Evolutionary conservation across 2,113 vertebrate species (phyloP).

Genomic region (Grallaria varia): DNA sequence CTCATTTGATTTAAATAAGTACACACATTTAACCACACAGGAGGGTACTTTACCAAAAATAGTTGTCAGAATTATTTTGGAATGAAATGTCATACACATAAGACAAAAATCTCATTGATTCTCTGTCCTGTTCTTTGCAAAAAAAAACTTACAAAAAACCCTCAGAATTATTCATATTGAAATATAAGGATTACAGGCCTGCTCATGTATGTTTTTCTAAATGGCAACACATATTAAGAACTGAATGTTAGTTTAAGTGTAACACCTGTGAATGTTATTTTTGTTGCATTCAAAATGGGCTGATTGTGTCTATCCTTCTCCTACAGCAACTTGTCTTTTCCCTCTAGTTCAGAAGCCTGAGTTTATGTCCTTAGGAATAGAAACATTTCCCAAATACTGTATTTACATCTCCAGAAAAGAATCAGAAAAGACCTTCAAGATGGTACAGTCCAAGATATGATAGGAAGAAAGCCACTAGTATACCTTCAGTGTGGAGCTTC

Average conservation of each 20-base stretch:
- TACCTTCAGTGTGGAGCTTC: background rate
- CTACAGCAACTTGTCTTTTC: background rate
- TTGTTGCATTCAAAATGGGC: background rate
- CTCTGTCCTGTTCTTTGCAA: background rate
- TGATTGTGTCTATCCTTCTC: background rate
- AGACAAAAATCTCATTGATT: background rate
- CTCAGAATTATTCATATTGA: background rate
- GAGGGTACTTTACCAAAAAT: background rate
- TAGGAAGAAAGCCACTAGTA: background rate
- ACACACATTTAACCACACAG: background rate
- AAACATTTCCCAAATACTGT: background rate
- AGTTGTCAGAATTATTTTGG: background rate
- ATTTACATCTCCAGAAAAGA: background rate
- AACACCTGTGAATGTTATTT: background rate
- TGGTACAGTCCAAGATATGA: background rate
- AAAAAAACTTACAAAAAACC: background rate
- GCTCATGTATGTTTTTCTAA: background rate
- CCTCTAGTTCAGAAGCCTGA: background rate
- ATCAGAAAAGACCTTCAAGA: background rate
- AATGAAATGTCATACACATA: background rate
- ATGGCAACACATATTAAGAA: background rate
- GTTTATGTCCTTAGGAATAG: background rate
- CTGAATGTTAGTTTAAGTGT: background rate
- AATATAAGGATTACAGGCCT: background rate
- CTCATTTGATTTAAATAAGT: background rate